Conservation (phyloP, 2,113 vertebrate genomes). For the Mystacornis crossleyi region DNA sequence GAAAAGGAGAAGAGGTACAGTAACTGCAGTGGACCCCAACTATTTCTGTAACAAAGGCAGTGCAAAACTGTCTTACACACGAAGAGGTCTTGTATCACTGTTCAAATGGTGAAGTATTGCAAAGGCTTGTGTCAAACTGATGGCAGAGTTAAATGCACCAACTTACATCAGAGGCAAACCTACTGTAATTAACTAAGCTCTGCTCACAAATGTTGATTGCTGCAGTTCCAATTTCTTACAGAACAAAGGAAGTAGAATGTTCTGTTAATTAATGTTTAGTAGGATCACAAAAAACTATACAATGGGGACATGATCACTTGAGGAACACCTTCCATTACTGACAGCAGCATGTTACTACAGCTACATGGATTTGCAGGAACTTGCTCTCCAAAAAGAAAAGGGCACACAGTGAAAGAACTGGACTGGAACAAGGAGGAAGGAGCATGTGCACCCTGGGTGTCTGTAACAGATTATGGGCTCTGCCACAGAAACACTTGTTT, state of each 20-base stretch:
- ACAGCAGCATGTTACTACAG: not conserved
- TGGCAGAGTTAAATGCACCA: not conserved
- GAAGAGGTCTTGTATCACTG: not conserved
- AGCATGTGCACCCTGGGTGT: not conserved
- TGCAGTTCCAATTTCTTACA: not conserved
- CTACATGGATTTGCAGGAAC: not conserved
- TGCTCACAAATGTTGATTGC: not conserved
- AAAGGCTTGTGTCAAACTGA: not conserved
- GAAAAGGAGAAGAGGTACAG: not conserved
- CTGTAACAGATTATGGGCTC: not conserved
- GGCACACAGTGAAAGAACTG: not conserved
- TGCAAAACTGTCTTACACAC: not conserved
- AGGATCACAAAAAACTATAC: not conserved
- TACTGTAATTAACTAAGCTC: not conserved
- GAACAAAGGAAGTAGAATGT: not conserved
- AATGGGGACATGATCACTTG: not conserved
- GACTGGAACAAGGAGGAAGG: not conserved
- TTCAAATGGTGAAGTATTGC: not conserved
- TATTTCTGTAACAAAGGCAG: not conserved
- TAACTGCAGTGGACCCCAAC: not conserved
- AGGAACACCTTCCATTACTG: not conserved
- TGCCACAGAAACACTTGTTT: not conserved
- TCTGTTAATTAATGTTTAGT: not conserved
- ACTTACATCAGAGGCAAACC: not conserved
- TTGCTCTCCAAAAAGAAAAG: not conserved